Conservation (phyloP, 2,113 vertebrate genomes). For the Oncorhynchus gorbuscha region DNA sequence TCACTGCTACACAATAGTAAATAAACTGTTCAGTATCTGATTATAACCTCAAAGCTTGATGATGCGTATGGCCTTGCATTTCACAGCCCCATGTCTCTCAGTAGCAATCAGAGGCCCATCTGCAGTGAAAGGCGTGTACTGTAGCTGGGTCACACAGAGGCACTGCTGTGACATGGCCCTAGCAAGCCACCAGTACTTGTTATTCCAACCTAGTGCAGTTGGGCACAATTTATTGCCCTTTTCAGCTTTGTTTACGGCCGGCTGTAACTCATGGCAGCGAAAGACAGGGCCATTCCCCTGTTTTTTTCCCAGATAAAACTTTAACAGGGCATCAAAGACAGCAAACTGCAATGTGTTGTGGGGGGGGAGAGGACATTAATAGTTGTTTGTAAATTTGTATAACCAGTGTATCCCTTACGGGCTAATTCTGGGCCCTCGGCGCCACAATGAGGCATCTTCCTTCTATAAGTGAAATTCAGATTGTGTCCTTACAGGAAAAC, state of each 20-base stretch:
- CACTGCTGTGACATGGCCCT: neutral
- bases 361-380: conserved; percentile 51
- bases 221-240: conserved; percentile 61
- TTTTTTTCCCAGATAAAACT: conserved; percentile 64
- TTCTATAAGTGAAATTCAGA: neutral
- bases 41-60: too few relatives aligned
- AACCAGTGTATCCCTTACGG: conserved; percentile 41
- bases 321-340: conserved; percentile 68
- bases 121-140: neutral
- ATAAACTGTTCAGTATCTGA: too few relatives aligned
- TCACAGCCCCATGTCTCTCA: too few relatives aligned
- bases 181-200: conserved; percentile 33
- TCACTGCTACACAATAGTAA: too few relatives aligned
- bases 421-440: conserved; percentile 20
- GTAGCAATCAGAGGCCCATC: too few relatives aligned
- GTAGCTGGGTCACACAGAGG: neutral
- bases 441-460: conserved; percentile 16
- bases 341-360: conserved; percentile 62
- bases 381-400: conserved; percentile 63
- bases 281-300: conserved; percentile 64
- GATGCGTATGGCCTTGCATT: too few relatives aligned
- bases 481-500: too few relatives aligned
- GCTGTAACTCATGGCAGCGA: conserved; percentile 60
- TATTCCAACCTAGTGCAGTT: conserved; percentile 51
- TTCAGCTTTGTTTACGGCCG: conserved; percentile 68